phyloP scores from a whole-genome alignment of 2,797 vertebrate genomes.

The Sphaeramia orbicularis region DNA sequence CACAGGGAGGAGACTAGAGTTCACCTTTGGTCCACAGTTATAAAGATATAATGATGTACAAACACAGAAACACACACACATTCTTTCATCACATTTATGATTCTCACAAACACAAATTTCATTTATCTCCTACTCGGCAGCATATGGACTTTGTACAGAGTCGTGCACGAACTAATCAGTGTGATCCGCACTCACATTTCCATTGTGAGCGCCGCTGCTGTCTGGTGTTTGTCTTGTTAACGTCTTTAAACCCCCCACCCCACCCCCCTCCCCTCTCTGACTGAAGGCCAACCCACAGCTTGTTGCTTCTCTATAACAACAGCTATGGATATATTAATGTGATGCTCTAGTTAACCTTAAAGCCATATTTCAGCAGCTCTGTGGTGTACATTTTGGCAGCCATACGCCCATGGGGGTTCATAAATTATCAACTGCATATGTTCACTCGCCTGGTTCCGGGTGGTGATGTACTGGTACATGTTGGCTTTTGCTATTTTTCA shows the following conservation, averaged over 20 bases:
- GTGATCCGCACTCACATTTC: conserved; percentile 23
- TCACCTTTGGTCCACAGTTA: conserved; percentile 18
- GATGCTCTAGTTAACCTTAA: conserved; percentile 70
- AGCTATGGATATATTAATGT: conserved; percentile 47
- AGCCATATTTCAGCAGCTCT: conserved; percentile 63
- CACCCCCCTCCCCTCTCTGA: conserved; percentile 7
- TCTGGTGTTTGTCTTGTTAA: conserved; percentile 41
- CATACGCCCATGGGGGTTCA: conserved; percentile 50
- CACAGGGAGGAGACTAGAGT: conserved; percentile 2
- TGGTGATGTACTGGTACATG: conserved; percentile 35
- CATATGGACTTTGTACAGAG: conserved; percentile 18
- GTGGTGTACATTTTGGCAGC: conserved; percentile 64
- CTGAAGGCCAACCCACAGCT: conserved; percentile 29
- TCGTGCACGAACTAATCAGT: conserved; percentile 13
- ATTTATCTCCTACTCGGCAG: background rate
- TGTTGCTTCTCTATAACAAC: conserved; percentile 32
- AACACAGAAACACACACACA: conserved; percentile 13
- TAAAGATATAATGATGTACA: conserved; percentile 14
- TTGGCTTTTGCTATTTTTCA: conserved; percentile 46
- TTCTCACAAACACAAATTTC: conserved; percentile 14
- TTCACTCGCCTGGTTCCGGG: conserved; percentile 37
- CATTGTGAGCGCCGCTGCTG: conserved; percentile 12
- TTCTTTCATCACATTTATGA: background rate
- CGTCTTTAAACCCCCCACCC: conserved; percentile 33
- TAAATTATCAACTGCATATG: conserved; percentile 71